Evolutionary conservation across 2,113 vertebrate species (phyloP).

Genomic region (Tachysurus fulvidraco): DNA sequence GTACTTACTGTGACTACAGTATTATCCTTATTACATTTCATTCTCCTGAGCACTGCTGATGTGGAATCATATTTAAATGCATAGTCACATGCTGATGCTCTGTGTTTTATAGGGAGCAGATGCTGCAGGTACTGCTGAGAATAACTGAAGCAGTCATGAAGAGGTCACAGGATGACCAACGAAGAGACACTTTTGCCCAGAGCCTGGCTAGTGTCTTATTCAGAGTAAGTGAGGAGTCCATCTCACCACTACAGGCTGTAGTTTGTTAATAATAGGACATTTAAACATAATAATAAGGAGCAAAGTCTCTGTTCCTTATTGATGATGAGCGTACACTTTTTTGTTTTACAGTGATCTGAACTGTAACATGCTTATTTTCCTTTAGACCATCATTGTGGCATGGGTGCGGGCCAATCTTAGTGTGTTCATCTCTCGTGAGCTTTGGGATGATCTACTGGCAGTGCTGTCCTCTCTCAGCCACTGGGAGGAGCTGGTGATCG

Average conservation of each 20-base stretch:
- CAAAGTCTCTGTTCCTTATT: not conserved
- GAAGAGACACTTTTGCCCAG: conserved; percentile 87
- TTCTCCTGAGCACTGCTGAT: not conserved
- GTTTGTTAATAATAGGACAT: not conserved
- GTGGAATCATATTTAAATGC: not conserved
- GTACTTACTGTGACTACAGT: not conserved
- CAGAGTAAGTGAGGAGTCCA: conserved; percentile 76
- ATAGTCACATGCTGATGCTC: not conserved
- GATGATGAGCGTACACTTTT: not conserved
- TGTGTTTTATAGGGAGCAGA: conserved; percentile 85
- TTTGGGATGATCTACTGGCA: conserved; percentile 94
- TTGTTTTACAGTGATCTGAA: not conserved
- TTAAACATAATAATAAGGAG: not conserved
- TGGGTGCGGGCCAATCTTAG: conserved; percentile 96
- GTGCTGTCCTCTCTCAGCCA: conserved; percentile 90
- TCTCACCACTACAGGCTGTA: not conserved
- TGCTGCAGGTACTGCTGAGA: conserved; percentile 92
- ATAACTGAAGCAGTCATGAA: conserved; percentile 97
- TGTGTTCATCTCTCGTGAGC: conserved; percentile 93
- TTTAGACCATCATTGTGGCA: conserved; percentile 93
- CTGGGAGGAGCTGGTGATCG: conserved; percentile 92
- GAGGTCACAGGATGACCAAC: conserved; percentile 87
- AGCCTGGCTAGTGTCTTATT: conserved; percentile 91
- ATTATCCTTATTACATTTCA: not conserved
- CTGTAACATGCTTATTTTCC: not conserved